Percentiles rank a stretch among this genome's conserved stretches.
phyloP scores from a whole-genome alignment of 2,113 vertebrate species.

The Cariama cristata region DNA sequence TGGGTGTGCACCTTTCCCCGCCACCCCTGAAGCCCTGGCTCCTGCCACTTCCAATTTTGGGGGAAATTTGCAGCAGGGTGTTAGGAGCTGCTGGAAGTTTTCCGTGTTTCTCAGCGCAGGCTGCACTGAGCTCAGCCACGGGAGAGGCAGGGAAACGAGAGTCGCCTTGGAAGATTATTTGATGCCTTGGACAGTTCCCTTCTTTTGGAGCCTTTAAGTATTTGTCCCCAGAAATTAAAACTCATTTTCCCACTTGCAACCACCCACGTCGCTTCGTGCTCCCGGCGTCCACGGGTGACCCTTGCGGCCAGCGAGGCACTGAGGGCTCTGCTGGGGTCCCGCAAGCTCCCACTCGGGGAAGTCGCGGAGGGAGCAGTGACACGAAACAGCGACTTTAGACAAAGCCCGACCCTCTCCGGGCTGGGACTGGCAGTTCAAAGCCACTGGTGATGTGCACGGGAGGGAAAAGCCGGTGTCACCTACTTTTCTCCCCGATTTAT shows the following conservation, averaged over 20 bases:
- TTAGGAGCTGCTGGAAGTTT: neutral
- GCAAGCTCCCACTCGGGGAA: neutral
- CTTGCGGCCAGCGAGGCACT: neutral
- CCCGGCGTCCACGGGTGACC: neutral
- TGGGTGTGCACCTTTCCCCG: neutral
- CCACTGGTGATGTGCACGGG: neutral
- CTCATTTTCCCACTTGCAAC: neutral
- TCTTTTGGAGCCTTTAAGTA: neutral
- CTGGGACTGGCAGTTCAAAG: neutral
- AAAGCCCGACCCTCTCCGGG: neutral
- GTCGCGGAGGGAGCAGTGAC: neutral
- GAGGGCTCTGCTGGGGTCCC: neutral
- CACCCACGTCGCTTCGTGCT: accelerated
- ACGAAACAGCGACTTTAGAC: neutral
- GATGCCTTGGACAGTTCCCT: neutral
- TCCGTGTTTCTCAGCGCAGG: neutral
- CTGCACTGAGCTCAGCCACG: neutral
- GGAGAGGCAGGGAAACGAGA: neutral
- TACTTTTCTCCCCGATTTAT: neutral
- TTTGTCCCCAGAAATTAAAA: neutral
- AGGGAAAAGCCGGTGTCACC: neutral
- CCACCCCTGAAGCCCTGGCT: neutral
- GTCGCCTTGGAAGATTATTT: neutral
- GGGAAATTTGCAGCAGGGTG: neutral
- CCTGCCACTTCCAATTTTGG: neutral